Evolutionary conservation across 2,797 vertebrate species (phyloP), one percentile per base, ranked within the genome.

Genomic region (Enteromius anoplus): DNA sequence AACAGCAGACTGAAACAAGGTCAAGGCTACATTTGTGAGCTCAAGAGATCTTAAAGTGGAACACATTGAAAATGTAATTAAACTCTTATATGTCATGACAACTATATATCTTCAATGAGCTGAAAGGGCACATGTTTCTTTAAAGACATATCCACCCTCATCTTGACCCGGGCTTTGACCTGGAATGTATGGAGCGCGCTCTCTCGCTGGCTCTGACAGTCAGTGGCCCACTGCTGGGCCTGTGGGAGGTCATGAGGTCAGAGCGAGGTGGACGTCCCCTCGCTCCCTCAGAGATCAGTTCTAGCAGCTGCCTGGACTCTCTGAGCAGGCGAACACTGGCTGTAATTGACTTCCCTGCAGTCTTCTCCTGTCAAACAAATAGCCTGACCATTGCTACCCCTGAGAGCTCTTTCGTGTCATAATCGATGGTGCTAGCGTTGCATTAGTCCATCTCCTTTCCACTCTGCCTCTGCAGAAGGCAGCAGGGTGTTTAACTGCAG

Each of bases 351-450:
- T 92, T 88, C 86, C 86, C 87, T 69, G 86, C 73, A 85, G 89
- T 90, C 87, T 90, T 87, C 91, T 91, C 84, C 89, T 89, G 90
- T 95, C 92, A 93, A 92, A 92, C 90, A 93, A 93, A 91, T 89
- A 87, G 88, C 86, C 87, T 58, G 87, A 88, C 87, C 90, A 89
- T 83, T 85, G 89, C 78, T 89, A 86, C 92, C 90, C 89, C 81
- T 55, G 90, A 91, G 92, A 92, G 88, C 81, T 85, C 89, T 86
- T 86, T 86, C 60, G 62, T 92, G 90, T 92, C 89, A 91, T 93
- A 93, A 94, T 93, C 89, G 84, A 93, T 94, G 89, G 85, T 45
- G 85, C 86, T 84, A 77, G 79, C 88, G 71, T 79, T 60, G 9
- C 68, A 71, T 87, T 85, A 85, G 83, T 75, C 60, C 72, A 81